These are phyloP conservation scores for Hipparchia sbordonii DNA, from an alignment of 2,888 invertebrate genomes.

Conservation along the genomic window DNA sequence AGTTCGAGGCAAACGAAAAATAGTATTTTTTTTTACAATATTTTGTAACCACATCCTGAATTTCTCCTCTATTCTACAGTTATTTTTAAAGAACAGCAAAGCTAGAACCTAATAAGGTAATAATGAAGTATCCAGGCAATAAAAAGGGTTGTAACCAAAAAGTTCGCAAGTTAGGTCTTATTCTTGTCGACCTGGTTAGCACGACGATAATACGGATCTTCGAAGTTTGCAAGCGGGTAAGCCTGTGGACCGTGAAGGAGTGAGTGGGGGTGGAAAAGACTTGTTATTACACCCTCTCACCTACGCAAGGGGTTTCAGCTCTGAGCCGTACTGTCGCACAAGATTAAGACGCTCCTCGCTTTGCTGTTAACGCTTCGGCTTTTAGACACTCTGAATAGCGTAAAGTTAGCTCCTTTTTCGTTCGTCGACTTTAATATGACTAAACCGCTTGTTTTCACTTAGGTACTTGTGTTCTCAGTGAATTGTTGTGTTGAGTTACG, in stretches of 20 bases:
- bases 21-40: too few species aligned
- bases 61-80: too few species aligned
- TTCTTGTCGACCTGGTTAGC: slow-evolving; percentile 70
- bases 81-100: too few species aligned
- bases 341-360: slow-evolving; percentile 77
- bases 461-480: slow-evolving; percentile 1
- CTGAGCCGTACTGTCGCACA: slow-evolving; percentile 70
- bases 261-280: slow-evolving; percentile 58
- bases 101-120: too few species aligned
- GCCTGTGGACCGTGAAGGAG: slow-evolving; percentile 63
- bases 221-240: slow-evolving; percentile 71
- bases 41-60: too few species aligned
- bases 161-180: slow-evolving; percentile 64
- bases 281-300: slow-evolving; percentile 82
- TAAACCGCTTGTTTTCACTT: slow-evolving; percentile 40
- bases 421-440: slow-evolving; percentile 53
- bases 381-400: slow-evolving; percentile 61
- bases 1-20: too few species aligned
- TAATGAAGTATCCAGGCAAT: background rate
- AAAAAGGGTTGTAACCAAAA: slow-evolving; percentile 11
- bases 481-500: background rate
- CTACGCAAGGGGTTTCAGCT: slow-evolving; percentile 74
- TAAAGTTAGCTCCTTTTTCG: slow-evolving; percentile 56
- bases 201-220: slow-evolving; percentile 74
- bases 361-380: slow-evolving; percentile 71